Evolutionary conservation across 2,113 vertebrate species (phyloP).

Genomic region (Anolis sagrei): DNA sequence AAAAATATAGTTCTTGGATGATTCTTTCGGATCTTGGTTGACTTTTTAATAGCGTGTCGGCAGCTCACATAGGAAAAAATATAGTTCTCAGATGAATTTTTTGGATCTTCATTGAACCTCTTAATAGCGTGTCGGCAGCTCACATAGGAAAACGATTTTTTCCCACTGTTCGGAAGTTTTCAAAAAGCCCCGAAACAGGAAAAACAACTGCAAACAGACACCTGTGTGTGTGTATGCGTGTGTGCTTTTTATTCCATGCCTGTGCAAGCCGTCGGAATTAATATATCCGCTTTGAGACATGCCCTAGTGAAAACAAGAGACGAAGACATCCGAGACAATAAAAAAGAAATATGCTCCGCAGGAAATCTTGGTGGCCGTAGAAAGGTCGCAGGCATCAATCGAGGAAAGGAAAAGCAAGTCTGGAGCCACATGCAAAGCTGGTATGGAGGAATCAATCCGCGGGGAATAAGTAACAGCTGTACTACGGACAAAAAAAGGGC

Average conservation of each 20-base stretch:
- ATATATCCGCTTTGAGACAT: conserved; percentile 58
- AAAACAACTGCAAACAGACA: conserved; percentile 60
- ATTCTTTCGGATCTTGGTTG: too few relatives aligned
- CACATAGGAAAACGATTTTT: conserved; percentile 59
- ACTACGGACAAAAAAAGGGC: conserved; percentile 65
- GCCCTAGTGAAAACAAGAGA: conserved; percentile 39
- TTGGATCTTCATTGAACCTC: too few relatives aligned
- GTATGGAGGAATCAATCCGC: conserved; percentile 64
- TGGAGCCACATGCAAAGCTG: conserved; percentile 72
- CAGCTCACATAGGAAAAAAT: conserved; percentile 53
- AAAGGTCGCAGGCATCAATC: conserved; percentile 32
- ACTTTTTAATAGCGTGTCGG: too few relatives aligned
- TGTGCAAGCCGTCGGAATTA: conserved; percentile 52
- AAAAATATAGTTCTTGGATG: conserved; percentile 60
- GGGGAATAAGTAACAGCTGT: conserved; percentile 45
- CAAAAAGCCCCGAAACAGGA: conserved; percentile 41
- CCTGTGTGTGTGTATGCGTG: conserved; percentile 56
- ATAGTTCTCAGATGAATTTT: conserved; percentile 66
- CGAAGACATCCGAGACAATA: conserved; percentile 58
- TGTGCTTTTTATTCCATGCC: conserved; percentile 43
- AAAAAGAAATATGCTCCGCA: conserved; percentile 41
- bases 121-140: too few relatives aligned
- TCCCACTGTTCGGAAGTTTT: conserved; percentile 44
- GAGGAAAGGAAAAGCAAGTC: conserved; percentile 41
- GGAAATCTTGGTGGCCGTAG: conserved; percentile 54